Evolutionary conservation across 1,140 invertebrate genomes (phyloP).

Genomic region (Heliothis subflexa): DNA sequence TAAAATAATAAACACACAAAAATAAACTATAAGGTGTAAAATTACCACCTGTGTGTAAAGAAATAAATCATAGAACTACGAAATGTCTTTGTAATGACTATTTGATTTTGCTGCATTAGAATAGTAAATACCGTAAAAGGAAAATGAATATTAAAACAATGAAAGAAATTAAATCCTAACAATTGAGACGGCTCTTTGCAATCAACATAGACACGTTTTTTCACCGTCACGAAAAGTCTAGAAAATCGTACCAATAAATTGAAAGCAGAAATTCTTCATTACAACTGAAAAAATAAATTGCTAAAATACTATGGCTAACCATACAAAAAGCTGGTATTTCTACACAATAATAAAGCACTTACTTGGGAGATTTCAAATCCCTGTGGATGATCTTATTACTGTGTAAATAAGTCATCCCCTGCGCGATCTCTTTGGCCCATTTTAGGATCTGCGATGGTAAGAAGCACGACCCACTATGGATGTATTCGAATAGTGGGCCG

Average conservation of each 20-base stretch:
- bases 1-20: not conserved
- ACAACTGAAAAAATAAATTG: not conserved
- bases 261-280: not conserved
- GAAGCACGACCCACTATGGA: constrained; percentile 92
- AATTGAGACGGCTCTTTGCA: not conserved
- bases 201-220: not conserved
- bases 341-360: constrained; percentile 80
- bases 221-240: not conserved
- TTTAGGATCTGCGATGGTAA: constrained; percentile 94
- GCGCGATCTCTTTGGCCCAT: constrained; percentile 98
- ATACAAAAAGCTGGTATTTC: not conserved
- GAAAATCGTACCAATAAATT: not conserved
- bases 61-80: not conserved
- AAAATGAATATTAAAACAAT: not conserved
- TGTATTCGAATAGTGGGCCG: constrained; percentile 96
- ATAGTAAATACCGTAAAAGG: not conserved
- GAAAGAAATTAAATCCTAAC: not conserved
- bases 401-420: constrained; percentile 98
- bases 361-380: constrained; percentile 98
- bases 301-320: not conserved
- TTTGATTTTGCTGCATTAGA: not conserved
- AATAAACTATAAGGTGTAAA: not conserved
- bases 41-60: not conserved
- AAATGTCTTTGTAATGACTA: not conserved
- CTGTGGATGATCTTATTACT: constrained; percentile 98